Evolutionary conservation across 2,888 invertebrate species (phyloP), one percentile per base, ranked within the genome.

Genomic region (Eledona agricola): DNA sequence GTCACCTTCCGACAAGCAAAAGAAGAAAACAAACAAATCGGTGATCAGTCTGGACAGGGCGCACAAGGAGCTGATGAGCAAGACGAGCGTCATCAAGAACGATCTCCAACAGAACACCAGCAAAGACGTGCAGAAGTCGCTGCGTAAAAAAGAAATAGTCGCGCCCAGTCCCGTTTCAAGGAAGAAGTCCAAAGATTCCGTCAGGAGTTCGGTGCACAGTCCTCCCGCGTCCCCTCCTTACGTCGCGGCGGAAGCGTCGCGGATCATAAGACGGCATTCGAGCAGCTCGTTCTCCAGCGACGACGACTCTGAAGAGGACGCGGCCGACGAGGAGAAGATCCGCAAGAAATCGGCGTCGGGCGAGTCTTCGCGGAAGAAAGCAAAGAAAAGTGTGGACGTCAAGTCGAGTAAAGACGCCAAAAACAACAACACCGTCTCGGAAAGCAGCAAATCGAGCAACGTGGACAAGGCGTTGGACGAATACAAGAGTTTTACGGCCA

Each of bases 191-290:
- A 73, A 73, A 53, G 77, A 77, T 62, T 75, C 76, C 0, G 62
- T 64, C 7, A 61, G 69, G 17, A 75, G 75, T 57, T 74, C 74
- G 0, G 52, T 69, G 2, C 72, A 73, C 17, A 74, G 75, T 34
- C 82, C 84, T 10, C 81, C 82, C 2, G 78, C 83, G 1, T 79
- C 83, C 1, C 83, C 83, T 58, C 80, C 81, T 71, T 86, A 83
- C 66, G 81, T 83, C 38, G 86, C 81, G 74, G 87, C 88, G 1
- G 90, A 90, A 70, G 87, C 86, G 42, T 90, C 92, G 0, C 83
- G 90, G 66, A 90, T 93, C 49, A 87, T 92, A 64, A 80, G 91
- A 22, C 80, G 92, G 9, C 89, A 92, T 67, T 92, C 92, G 1
- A 91, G 90, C 29, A 90, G 90, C 71, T 90, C 90, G 0, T 89